Evolutionary conservation across 2,888 invertebrate genomes (phyloP), one percentile per base, ranked within the genome.

Genomic region (Pseudolycoriella hygida): DNA sequence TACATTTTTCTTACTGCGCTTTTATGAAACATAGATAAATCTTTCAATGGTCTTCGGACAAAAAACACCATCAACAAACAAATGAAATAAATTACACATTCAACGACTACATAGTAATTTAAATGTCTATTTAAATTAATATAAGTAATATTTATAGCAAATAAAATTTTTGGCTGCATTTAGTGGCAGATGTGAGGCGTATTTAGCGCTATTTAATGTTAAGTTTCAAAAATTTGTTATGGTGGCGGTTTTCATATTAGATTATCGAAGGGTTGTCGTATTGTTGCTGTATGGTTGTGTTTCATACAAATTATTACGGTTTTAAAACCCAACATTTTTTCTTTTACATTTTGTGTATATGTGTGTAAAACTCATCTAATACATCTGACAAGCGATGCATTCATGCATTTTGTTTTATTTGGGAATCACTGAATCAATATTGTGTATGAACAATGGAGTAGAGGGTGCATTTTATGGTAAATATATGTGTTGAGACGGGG

Each of bases 181-280:
- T 45, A 41, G 45, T 45, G 45, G 45, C 45, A 45, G 45, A 45
- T 45, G 45, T 45, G 45, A 40, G 41, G 31, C 40, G 45, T 45
- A 45, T 45, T 41, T 45, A 45, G 45, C 45, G 34, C 40, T 45
- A 45, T 45, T 45, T 45, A 45, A 45, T 45, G 45, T 45, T 45
- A 32, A 45, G 40, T 45, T 44, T 44, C 19, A 25, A 25, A 25
- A 45, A 45, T 45, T 45, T 40, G 45, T 45, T 45, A 39, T 41
- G 45, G 45, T 45, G 40, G 17, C 25, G 25, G 45, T 30, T 40
- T 44, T 44, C 30, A 40, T 31, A 40, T 44, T 40, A 41, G 19
- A 25, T 41, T 38, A 44, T 40, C 40, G 45, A 45, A 45, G 45
- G 45, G 45, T 45, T 45, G 45, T 14, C 32, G 6, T 17, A 25